Conservation (phyloP, 2,797 vertebrate genomes). For the Balearica regulorum region DNA sequence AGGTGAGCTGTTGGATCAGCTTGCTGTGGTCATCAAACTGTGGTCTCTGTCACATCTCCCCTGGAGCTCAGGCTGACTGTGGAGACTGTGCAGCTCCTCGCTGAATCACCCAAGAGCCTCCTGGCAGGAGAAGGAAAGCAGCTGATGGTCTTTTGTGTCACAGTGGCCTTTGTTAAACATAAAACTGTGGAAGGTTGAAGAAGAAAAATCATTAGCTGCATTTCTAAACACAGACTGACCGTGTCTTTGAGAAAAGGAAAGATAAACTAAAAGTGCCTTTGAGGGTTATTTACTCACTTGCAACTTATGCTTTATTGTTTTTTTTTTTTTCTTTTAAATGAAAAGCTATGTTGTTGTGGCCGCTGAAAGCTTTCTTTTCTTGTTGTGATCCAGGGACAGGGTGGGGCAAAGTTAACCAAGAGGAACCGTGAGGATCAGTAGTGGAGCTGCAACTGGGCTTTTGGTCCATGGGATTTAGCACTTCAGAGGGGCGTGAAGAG, state of each 20-base stretch:
- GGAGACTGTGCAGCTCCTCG: background rate
- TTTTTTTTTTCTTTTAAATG: background rate
- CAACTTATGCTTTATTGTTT: background rate
- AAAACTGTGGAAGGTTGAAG: background rate
- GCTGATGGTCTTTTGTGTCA: background rate
- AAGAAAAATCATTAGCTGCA: background rate
- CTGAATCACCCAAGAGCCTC: background rate
- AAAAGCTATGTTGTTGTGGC: background rate
- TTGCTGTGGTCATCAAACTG: background rate
- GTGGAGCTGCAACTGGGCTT: background rate
- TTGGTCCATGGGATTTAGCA: background rate
- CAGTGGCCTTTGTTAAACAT: background rate
- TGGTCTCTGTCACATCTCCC: background rate
- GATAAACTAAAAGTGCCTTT: background rate
- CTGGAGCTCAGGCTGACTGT: background rate
- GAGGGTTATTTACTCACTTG: background rate
- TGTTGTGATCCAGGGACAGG: background rate
- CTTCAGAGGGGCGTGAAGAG: accelerated
- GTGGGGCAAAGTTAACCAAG: background rate
- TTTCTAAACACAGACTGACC: background rate
- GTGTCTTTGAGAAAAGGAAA: background rate
- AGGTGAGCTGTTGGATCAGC: background rate
- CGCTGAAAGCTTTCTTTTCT: background rate
- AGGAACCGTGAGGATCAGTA: background rate
- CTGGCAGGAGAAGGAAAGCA: background rate